Evolutionary conservation across 2,797 vertebrate species (phyloP).

Genomic region (Pantherophis alleghaniensis): DNA sequence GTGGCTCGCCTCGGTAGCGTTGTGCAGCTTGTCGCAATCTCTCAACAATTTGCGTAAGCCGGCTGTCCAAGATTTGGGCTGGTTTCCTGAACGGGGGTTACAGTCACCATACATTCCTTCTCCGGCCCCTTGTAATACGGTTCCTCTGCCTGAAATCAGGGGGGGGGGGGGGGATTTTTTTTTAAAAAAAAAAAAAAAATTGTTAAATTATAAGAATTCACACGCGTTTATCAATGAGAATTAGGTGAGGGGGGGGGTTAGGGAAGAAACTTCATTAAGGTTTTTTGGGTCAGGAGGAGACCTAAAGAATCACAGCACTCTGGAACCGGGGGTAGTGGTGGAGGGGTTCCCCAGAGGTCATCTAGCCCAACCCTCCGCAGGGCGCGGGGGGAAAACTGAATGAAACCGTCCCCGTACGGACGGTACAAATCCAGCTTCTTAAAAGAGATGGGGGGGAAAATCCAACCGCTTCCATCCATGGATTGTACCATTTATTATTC

Average conservation of each 20-base stretch:
- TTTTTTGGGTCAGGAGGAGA: background rate
- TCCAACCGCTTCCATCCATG: background rate
- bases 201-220: background rate
- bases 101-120: background rate
- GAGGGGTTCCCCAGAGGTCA: background rate
- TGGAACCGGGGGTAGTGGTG: background rate
- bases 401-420: background rate
- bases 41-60: background rate
- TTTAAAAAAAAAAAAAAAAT: background rate
- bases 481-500: background rate
- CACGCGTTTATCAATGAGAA: background rate
- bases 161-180: too few relatives aligned
- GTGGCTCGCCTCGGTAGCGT: background rate
- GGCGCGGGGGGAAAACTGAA: background rate
- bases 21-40: too few relatives aligned
- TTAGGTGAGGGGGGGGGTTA: background rate
- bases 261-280: background rate
- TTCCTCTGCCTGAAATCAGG: background rate
- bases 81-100: slow-evolving; percentile 15
- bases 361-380: background rate
- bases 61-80: accelerated
- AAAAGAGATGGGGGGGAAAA: background rate
- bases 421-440: background rate
- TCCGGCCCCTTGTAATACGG: accelerated
- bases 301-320: background rate